A percentile compares a stretch with the other conserved stretches of the same genome.
Evolutionary conservation across 2,113 vertebrate species (phyloP).

Genomic region (Rhinopomastus cyanomelas): DNA sequence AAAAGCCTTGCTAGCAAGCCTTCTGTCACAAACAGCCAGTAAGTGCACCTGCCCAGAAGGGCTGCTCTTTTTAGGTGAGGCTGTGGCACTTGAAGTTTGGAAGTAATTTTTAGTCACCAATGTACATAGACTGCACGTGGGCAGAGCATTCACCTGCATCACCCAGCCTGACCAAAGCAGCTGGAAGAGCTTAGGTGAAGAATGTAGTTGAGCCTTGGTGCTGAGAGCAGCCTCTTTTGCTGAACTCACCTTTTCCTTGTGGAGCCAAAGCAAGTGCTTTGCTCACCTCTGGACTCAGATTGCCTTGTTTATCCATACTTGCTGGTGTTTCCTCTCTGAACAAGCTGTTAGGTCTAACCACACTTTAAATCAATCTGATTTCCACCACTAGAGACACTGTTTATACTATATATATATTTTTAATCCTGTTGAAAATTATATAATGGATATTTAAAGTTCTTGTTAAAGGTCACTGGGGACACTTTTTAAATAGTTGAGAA

Average conservation of each 20-base stretch:
- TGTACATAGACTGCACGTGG: not conserved
- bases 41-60: not conserved
- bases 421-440: not conserved
- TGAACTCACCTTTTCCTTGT: accelerated
- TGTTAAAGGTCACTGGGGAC: not conserved
- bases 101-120: not conserved
- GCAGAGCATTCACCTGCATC: not conserved
- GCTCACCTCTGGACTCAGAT: not conserved
- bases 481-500: not conserved
- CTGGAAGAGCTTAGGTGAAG: not conserved
- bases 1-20: not conserved
- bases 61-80: not conserved
- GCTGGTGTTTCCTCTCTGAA: not conserved
- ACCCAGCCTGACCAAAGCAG: accelerated
- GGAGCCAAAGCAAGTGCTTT: not conserved
- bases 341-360: accelerated
- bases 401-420: not conserved
- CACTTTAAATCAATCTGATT: not conserved
- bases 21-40: not conserved
- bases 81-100: not conserved
- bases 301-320: not conserved
- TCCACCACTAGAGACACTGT: not conserved
- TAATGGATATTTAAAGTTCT: not conserved
- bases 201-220: not conserved
- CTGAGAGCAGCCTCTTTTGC: accelerated